A percentile compares a stretch with the other conserved stretches of the same genome.
phyloP scores from a whole-genome alignment of 2,113 vertebrate species.

The Callipepla californica region DNA sequence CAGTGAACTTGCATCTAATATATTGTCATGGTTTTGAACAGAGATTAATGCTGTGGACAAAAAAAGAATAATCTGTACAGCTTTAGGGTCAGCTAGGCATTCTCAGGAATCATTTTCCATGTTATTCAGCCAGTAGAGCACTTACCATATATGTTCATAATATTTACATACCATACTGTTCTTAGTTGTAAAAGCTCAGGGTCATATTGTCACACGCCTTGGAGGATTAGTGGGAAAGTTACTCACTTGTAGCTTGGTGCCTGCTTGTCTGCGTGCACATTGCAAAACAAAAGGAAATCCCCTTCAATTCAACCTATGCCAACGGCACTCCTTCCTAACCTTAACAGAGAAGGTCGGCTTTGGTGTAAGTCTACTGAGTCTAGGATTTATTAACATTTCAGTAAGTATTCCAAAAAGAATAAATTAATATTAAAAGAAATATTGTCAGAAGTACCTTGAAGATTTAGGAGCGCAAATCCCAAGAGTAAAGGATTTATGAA shows the following conservation, averaged over 20 bases:
- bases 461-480: background rate
- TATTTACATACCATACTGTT: slow-evolving; percentile 66
- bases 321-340: slow-evolving; percentile 3
- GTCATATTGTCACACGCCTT: slow-evolving; percentile 67
- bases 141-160: slow-evolving; percentile 72
- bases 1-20: background rate
- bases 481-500: background rate
- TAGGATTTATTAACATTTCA: slow-evolving; percentile 22
- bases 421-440: background rate
- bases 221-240: slow-evolving; percentile 71
- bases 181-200: slow-evolving; percentile 63
- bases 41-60: slow-evolving; percentile 14
- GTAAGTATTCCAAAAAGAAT: slow-evolving; percentile 5
- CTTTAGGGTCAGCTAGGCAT: slow-evolving; percentile 48
- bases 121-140: slow-evolving; percentile 55
- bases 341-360: background rate
- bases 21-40: background rate
- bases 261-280: slow-evolving; percentile 69
- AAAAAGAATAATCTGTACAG: background rate
- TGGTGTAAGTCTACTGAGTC: background rate
- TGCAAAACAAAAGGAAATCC: slow-evolving; percentile 71
- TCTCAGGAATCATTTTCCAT: background rate
- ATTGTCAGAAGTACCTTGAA: slow-evolving; percentile 25
- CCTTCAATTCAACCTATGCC: slow-evolving; percentile 61
- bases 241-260: slow-evolving; percentile 70